Evolutionary conservation across 2,888 invertebrate genomes (phyloP).

Genomic region (Leptopilina drosophilae): DNA sequence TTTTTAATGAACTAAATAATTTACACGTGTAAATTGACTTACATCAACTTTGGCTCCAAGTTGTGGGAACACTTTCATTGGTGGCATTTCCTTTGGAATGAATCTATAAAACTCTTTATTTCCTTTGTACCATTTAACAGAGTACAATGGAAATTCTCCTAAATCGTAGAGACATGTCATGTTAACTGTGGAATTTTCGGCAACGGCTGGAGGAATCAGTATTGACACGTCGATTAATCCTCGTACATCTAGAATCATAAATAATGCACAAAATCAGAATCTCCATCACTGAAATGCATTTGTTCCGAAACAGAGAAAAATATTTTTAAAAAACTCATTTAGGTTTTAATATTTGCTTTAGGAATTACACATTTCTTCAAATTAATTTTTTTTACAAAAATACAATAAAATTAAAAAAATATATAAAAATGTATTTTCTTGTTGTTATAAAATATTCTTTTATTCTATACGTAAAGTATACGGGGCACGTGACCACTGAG

Average conservation of each 20-base stretch:
- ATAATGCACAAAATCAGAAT: constrained; percentile 23
- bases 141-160: constrained; percentile 85
- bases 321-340: too few relatives aligned
- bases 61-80: constrained; percentile 85
- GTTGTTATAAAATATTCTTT: too few relatives aligned
- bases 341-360: too few relatives aligned
- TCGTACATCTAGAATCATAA: constrained; percentile 62
- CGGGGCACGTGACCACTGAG: too few relatives aligned
- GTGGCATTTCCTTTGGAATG: constrained; percentile 88
- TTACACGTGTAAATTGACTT: constrained; percentile 76
- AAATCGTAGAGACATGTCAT: constrained; percentile 87
- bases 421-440: too few relatives aligned
- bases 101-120: constrained; percentile 88
- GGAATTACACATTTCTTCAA: too few relatives aligned
- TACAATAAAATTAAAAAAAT: too few relatives aligned
- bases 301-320: too few relatives aligned
- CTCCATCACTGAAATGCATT: neutral
- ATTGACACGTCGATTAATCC: constrained; percentile 84
- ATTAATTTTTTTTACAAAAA: too few relatives aligned
- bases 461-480: too few relatives aligned
- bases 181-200: constrained; percentile 85
- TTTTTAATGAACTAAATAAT: too few relatives aligned
- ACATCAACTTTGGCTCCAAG: constrained; percentile 86
- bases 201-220: constrained; percentile 84
- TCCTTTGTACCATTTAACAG: constrained; percentile 90